phyloP scores from a whole-genome alignment of 2,113 vertebrate genomes.

The Lampris megalopsis region DNA sequence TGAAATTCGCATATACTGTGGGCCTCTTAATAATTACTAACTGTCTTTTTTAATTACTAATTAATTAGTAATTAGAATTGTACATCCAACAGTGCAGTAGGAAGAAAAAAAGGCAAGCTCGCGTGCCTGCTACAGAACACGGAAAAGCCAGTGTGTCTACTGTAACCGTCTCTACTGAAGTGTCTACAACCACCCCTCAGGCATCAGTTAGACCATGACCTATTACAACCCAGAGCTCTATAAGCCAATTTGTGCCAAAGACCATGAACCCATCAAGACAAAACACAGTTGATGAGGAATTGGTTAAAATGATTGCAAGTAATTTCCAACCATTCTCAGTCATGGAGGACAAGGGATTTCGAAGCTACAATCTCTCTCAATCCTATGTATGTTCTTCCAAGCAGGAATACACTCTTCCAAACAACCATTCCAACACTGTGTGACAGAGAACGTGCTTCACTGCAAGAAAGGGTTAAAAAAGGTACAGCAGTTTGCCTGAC shows the following conservation, averaged over 20 bases:
- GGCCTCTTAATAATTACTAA: too few species aligned
- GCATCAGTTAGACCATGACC: not conserved
- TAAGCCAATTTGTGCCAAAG: slow-evolving; percentile 15
- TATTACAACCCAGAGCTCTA: slow-evolving; percentile 2
- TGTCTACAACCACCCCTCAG: slow-evolving; percentile 6
- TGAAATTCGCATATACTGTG: too few species aligned
- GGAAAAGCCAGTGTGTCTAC: slow-evolving; percentile 8
- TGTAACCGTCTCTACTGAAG: slow-evolving; percentile 6
- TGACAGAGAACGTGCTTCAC: slow-evolving; percentile 31
- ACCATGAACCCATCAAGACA: slow-evolving; percentile 26
- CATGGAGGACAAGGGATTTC: slow-evolving; percentile 34
- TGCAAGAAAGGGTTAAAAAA: slow-evolving; percentile 46
- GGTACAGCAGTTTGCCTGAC: slow-evolving; percentile 49
- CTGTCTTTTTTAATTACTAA: not conserved
- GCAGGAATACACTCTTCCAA: slow-evolving; percentile 43
- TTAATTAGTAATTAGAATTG: not conserved
- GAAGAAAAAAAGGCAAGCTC: not conserved
- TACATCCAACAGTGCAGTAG: slow-evolving; percentile 23
- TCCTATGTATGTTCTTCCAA: slow-evolving; percentile 36
- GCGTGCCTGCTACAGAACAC: slow-evolving; percentile 13
- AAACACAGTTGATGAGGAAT: slow-evolving; percentile 35
- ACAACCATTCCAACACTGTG: slow-evolving; percentile 30
- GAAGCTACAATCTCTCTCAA: slow-evolving; percentile 20
- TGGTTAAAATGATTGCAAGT: slow-evolving; percentile 44
- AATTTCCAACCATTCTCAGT: slow-evolving; percentile 56